Conservation (phyloP, 2,888 invertebrate species). For the Drosophila paramelanica region DNA sequence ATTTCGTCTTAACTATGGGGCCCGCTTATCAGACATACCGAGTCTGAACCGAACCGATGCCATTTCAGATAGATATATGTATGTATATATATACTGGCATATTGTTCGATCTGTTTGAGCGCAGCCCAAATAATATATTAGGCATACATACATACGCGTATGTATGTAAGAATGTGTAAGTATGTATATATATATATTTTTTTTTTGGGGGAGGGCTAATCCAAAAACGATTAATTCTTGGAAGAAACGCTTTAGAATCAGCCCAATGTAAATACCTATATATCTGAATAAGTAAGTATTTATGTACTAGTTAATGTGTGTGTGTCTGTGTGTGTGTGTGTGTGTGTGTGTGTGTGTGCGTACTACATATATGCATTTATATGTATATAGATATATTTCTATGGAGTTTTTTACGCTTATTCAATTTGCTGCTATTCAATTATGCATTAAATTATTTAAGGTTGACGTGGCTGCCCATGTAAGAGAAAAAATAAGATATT, state of each 20-base stretch:
- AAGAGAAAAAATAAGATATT: constrained; percentile 37
- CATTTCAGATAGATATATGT: constrained; percentile 8
- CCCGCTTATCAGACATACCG: constrained; percentile 2
- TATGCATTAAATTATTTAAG: constrained; percentile 57
- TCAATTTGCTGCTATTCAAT: constrained; percentile 44
- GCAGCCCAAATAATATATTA: neutral
- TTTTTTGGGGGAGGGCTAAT: constrained; percentile 9
- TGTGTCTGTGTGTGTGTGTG: constrained; percentile 20
- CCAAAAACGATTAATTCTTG: constrained; percentile 1
- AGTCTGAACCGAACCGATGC: constrained; percentile 10
- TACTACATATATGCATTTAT: constrained; percentile 16
- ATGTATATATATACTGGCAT: constrained; percentile 2
- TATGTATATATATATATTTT: neutral
- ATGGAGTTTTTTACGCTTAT: constrained; percentile 34
- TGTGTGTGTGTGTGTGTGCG: constrained; percentile 13
- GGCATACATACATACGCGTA: constrained; percentile 10
- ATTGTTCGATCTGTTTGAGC: too few species aligned
- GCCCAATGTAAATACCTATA: constrained; percentile 15
- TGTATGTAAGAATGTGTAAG: constrained; percentile 15
- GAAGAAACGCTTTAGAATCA: constrained; percentile 17
- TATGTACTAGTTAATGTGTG: constrained; percentile 4
- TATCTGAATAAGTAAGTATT: constrained; percentile 17
- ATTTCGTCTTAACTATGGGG: constrained; percentile 70
- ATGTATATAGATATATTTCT: constrained; percentile 23
- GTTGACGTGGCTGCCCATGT: constrained; percentile 64